Percentiles rank a stretch among this genome's conserved stretches.
Conservation (phyloP, 2,888 invertebrate species). For the Temnothorax ravouxi region DNA sequence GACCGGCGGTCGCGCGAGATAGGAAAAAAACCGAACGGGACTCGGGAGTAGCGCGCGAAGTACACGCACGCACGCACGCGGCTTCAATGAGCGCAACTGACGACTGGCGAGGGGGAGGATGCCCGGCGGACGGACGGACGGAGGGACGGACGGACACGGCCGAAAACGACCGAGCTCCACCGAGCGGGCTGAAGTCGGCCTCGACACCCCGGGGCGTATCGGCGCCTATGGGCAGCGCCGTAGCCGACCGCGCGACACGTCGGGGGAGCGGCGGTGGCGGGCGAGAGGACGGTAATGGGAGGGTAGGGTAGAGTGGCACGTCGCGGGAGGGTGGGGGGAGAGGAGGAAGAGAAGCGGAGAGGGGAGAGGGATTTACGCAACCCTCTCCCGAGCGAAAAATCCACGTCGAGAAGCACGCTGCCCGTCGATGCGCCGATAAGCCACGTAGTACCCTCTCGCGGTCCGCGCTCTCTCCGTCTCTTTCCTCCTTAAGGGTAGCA, state of each 20-base stretch:
- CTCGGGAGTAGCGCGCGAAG: conserved; percentile 66
- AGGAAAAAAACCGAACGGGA: conserved; percentile 63
- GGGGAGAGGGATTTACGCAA: conserved; percentile 83
- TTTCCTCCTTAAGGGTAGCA: conserved; percentile 16
- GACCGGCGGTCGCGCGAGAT: conserved; percentile 55
- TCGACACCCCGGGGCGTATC: conserved; percentile 79
- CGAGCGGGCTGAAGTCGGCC: conserved; percentile 70
- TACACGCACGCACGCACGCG: conserved; percentile 77
- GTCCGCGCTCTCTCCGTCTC: conserved; percentile 54
- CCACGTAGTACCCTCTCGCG: conserved; percentile 74
- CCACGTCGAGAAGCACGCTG: conserved; percentile 77
- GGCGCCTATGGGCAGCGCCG: conserved; percentile 79
- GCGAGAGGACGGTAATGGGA: conserved; percentile 49
- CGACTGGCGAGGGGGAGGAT: conserved; percentile 75
- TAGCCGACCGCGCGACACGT: conserved; percentile 74
- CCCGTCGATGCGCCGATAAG: conserved; percentile 77
- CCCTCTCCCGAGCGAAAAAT: conserved; percentile 82
- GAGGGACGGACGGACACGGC: conserved; percentile 65
- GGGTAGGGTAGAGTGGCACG: conserved; percentile 63
- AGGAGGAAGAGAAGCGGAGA: conserved; percentile 54
- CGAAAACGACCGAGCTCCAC: conserved; percentile 52
- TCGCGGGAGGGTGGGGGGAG: conserved; percentile 20
- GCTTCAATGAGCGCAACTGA: conserved; percentile 75
- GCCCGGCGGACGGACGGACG: conserved; percentile 71
- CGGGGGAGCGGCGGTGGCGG: conserved; percentile 63